A percentile compares a stretch with the other conserved stretches of the same genome.
Conservation (phyloP, 2,113 vertebrate genomes). For the Campylomormyrus tamandua region DNA sequence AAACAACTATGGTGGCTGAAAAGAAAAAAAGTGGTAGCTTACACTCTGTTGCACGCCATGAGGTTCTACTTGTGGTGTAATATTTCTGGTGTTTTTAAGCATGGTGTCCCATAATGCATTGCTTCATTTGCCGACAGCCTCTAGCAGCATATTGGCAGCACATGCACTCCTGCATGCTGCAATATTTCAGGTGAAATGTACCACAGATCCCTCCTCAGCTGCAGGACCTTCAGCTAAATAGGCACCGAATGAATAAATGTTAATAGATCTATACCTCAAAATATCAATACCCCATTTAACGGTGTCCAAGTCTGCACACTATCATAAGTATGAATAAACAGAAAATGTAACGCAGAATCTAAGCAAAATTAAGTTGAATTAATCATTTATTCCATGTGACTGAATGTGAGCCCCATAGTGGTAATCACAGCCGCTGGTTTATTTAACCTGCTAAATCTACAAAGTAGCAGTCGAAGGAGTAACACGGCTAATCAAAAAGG, state of each 20-base stretch:
- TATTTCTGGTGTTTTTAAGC: background rate
- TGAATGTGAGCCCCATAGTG: background rate
- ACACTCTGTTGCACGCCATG: background rate
- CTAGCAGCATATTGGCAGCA: background rate
- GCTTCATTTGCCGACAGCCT: background rate
- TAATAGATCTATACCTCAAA: background rate
- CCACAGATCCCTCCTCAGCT: background rate
- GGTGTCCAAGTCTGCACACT: background rate
- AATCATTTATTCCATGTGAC: background rate
- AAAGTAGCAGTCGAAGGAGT: constrained; percentile 34
- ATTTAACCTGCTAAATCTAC: background rate
- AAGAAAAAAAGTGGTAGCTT: background rate
- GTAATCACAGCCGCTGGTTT: background rate
- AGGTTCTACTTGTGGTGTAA: background rate
- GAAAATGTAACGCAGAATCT: background rate
- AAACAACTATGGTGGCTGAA: background rate
- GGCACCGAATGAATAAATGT: background rate
- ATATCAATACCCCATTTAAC: background rate
- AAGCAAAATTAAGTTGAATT: background rate
- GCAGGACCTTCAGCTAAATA: background rate
- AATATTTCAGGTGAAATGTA: background rate
- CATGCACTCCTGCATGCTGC: background rate
- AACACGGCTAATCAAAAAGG: constrained; percentile 13
- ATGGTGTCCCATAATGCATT: background rate
- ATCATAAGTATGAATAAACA: background rate